Evolutionary conservation across 1,140 invertebrate genomes (phyloP).

Genomic region (Mya arenaria): DNA sequence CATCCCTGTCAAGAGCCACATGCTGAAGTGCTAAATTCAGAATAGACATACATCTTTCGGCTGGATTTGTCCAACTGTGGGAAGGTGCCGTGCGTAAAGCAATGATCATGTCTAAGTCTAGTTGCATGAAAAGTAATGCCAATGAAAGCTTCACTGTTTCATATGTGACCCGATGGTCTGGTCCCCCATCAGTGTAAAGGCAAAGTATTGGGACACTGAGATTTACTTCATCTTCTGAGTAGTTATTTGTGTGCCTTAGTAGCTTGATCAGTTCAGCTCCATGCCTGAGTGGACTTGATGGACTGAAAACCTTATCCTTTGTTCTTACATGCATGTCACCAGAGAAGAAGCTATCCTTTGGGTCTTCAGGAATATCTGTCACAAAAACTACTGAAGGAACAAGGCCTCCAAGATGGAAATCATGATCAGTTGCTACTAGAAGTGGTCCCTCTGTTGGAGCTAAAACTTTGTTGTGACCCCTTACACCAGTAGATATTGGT

Average conservation of each 20-base stretch:
- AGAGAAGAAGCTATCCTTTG: conserved; percentile 38
- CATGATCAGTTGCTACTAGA: conserved; percentile 43
- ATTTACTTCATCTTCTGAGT: not conserved
- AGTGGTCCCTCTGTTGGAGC: conserved; percentile 1
- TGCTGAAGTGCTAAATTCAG: conserved; percentile 60
- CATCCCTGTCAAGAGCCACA: conserved; percentile 18
- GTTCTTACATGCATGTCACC: conserved; percentile 36
- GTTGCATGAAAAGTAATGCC: conserved; percentile 48
- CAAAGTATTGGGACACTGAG: not conserved
- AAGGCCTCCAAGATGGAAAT: conserved; percentile 37
- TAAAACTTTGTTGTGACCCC: conserved; percentile 29
- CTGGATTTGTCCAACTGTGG: conserved; percentile 56
- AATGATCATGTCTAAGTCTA: conserved; percentile 45
- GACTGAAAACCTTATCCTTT: conserved; percentile 57
- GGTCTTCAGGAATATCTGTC: conserved; percentile 47
- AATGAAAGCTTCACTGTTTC: conserved; percentile 53
- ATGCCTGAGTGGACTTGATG: conserved; percentile 44
- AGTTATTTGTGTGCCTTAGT: too few species aligned
- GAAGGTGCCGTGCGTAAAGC: conserved; percentile 56
- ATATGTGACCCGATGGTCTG: conserved; percentile 56
- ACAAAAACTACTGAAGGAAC: conserved; percentile 51
- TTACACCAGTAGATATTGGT: conserved; percentile 42
- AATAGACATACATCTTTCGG: conserved; percentile 57
- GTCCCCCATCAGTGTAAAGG: conserved; percentile 51
- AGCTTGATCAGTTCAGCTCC: conserved; percentile 1